Base-by-base conservation (phyloP, 1,140 invertebrate species). In the Pseudomyrmex concolor region DNA sequence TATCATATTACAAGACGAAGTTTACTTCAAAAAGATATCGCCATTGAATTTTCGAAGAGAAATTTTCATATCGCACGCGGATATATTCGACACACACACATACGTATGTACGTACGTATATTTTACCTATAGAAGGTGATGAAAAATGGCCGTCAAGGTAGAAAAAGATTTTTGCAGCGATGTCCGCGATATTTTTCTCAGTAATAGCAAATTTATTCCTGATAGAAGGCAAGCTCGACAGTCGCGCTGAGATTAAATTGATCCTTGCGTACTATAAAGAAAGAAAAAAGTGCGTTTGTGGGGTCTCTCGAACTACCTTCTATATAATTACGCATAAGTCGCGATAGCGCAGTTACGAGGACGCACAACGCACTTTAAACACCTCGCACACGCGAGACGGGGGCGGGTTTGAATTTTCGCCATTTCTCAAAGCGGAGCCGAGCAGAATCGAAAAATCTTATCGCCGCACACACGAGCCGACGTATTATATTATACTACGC, bases 311-410 rank as follows among this genome's bases (percentile, higher is more conserved):
- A 62, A 13, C 10, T 25, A 34, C 19, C 51, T 55, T n/a, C 22
- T 66, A 70, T 87, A 80, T 89, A 89, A 89, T 89, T 89, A 89
- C 83, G 48, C 70, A 64, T 60, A 50, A 13, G 67, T 9, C 50
- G 78, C 85, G 87, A 84, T 85, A 89, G 60, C 34, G 34, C 85
- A 84, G 76, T 86, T 84, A 87, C 66, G 74, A 55, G 70, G 73
- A 43, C 7, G 64, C 34, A 60, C 83, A 83, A 34, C 71, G 81
- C 86, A 86, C 34, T 34, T 34, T 88, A 84, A 89, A 88, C 86
- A 83, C 72, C 76, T 50, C 2, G 45, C 43, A 73, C 88, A 88
- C 86, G 88, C 86, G 78, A 89, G 84, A 89, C 84, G 78, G 70
- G 70, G 73, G 87, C 74, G 76, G 73, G 50, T 66, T 25, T 68